These are phyloP conservation scores for Enteromius anoplus DNA, from an alignment of 2,797 vertebrate species.

Conservation along the genomic window DNA sequence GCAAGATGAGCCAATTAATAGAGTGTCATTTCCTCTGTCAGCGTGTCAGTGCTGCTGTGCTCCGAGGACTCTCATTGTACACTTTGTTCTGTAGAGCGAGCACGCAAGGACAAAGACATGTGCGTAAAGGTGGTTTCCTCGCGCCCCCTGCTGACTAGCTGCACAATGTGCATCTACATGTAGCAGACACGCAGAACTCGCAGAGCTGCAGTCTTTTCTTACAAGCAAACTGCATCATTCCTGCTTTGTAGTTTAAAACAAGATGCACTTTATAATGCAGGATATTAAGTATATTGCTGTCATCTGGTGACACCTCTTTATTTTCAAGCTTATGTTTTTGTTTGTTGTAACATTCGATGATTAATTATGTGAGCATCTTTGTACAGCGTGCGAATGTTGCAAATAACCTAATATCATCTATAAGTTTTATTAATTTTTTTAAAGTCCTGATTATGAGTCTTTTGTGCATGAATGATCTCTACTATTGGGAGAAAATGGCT, in stretches of 20 bases:
- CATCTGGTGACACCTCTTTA: not conserved
- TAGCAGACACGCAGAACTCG: not conserved
- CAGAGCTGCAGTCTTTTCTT: not conserved
- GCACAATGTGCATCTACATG: not conserved
- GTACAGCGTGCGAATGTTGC: not conserved
- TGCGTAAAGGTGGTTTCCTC: conserved; percentile 31
- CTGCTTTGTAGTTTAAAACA: not conserved
- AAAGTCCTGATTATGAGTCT: not conserved
- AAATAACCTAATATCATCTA: not conserved
- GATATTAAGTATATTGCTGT: not conserved
- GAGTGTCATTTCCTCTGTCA: conserved; percentile 54
- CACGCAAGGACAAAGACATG: conserved; percentile 60
- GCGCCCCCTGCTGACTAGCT: conserved; percentile 64
- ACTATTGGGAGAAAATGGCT: not conserved
- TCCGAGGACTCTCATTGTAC: not conserved
- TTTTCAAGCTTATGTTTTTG: not conserved
- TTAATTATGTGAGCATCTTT: not conserved
- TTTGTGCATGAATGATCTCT: not conserved
- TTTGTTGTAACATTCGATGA: not conserved
- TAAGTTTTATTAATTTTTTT: not conserved
- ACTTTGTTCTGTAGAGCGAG: conserved; percentile 43
- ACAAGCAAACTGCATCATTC: not conserved
- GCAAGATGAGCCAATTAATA: conserved; percentile 55
- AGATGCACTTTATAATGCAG: not conserved
- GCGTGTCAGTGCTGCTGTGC: conserved; percentile 13